These are phyloP conservation scores for Batillaria attramentaria DNA, from an alignment of 1,140 invertebrate species.

Conservation along the genomic window DNA sequence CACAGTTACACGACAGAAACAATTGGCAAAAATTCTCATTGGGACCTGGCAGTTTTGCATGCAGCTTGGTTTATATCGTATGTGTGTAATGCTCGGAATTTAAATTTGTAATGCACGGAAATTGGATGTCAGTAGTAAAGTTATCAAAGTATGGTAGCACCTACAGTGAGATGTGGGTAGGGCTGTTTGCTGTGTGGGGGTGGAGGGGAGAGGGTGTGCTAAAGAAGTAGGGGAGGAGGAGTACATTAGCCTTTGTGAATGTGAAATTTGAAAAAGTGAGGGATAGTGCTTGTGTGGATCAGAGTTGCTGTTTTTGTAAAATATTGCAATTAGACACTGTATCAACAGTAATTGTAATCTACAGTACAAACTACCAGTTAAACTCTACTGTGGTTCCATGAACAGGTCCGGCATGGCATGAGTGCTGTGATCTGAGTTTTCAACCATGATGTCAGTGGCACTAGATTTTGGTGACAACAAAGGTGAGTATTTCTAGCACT, in stretches of 20 bases:
- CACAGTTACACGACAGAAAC: too few species aligned
- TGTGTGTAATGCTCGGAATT: too few species aligned
- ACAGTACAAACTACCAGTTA: background rate
- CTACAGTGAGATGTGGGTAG: background rate
- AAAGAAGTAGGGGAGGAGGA: too few species aligned
- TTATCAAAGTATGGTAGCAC: background rate
- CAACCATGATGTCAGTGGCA: constrained; percentile 25
- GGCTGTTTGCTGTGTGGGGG: background rate
- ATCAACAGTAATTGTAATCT: background rate
- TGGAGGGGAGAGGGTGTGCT: background rate
- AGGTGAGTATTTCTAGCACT: constrained; percentile 3
- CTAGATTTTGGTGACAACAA: constrained; percentile 15
- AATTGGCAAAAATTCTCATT: too few species aligned
- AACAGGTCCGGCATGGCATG: background rate
- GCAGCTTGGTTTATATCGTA: too few species aligned
- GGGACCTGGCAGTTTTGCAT: too few species aligned
- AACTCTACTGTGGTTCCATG: background rate
- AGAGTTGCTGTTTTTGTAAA: background rate
- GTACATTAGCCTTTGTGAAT: too few species aligned
- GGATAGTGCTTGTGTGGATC: background rate
- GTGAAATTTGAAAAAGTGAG: background rate
- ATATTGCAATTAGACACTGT: background rate
- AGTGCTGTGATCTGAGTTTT: background rate
- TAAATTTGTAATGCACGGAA: too few species aligned
- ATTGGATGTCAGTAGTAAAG: background rate